Base-by-base conservation (phyloP, 1,140 invertebrate species). In the Agrypnia vestita region DNA sequence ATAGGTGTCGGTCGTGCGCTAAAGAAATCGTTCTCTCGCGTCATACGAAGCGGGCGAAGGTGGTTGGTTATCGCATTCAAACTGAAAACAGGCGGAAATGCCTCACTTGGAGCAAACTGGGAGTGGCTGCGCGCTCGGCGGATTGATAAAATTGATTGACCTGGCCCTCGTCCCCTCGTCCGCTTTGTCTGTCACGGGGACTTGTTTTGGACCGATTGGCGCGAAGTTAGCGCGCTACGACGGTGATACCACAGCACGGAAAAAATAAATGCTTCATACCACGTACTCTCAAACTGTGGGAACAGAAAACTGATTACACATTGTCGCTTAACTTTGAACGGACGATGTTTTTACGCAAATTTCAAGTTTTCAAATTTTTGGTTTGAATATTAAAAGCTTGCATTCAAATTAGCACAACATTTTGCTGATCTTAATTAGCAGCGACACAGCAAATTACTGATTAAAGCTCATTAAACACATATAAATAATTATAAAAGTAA, bases 191-290 rank as follows among this genome's bases (percentile, higher is more conserved):
- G 62, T 67, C 47, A 47, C 49, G 64, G 8, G 25, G 46, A 17
- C 49, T 78, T 78, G 76, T 78, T 78, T 78, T 78, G 76, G 76
- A 78, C 19, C 49, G 62, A 69, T 13, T 51, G 62, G 21, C 9
- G 49, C 56, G 76, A 78, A 78, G 76, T 78, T 78, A 25, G 75
- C 75, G 46, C 59, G n/a, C 13, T 53, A 9, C 25, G 25, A 35
- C 25, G 25, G 6, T 35, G 6, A 35, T 35, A 35, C 25, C 25
- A 35, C 25, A 1, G 35, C n/a, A n/a, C 13, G 17, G 13, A 13
- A 7, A 46, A 13, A 55, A 74, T 74, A 74, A 59, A 74, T 67
- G 62, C 62, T 67, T 13, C 15, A 35, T 11, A 15, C 7, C 35
- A 35, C 35, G 43, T 15, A 3, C 8, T 51, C 62, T 67, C 35